Base-by-base conservation (phyloP, 2,113 vertebrate genomes). In the Ursus arctos region DNA sequence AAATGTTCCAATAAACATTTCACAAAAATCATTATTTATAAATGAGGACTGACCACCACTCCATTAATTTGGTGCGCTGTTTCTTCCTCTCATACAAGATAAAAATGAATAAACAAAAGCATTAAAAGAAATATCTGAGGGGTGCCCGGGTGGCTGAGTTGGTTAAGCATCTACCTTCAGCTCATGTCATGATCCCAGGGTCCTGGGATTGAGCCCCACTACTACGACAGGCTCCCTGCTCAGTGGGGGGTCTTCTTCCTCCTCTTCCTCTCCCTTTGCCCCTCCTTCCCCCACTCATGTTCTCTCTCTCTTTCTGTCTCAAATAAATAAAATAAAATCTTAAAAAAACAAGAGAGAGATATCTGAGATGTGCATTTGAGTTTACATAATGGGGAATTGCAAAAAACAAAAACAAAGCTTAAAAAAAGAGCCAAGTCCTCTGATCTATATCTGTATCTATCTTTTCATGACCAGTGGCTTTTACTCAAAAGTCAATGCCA, bases 401-500 rank as follows among this genome's bases (percentile, higher is more conserved):
- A 81, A 87, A 79, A 79, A 69, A 71, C 19, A 65, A 82, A 69
- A 76, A 51, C 28, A 83, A 67, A 94, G 21, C 28, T 67, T 14
- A 81, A 61, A 33, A 85, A 65, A 81, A 86, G 15, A 82, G 10
- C 4, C 6, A 2, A 88, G 4, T 4, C 24, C 31, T 65, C 2
- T 57, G 67, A 83, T 49, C 74, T 76, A 28, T 49, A 76, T 76
- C 72, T 77, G 24, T 49, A 49, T 49, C 72, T 76, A 49, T 31
- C 43, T 18, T 77, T 77, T 72, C 61, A 57, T 9, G 47, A 72
- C 57, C n/a, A 86, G 51, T 51, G 63, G 33, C 67, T 91, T 95
- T 87, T 49, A 80, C 28, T 74, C 61, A 90, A 83, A 95, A 92
- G 55, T 96, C 79, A 63, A 71, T 87, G 86, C 15, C 55, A 94